Conservation (phyloP, 2,113 vertebrate species). For the Aphelocoma coerulescens region DNA sequence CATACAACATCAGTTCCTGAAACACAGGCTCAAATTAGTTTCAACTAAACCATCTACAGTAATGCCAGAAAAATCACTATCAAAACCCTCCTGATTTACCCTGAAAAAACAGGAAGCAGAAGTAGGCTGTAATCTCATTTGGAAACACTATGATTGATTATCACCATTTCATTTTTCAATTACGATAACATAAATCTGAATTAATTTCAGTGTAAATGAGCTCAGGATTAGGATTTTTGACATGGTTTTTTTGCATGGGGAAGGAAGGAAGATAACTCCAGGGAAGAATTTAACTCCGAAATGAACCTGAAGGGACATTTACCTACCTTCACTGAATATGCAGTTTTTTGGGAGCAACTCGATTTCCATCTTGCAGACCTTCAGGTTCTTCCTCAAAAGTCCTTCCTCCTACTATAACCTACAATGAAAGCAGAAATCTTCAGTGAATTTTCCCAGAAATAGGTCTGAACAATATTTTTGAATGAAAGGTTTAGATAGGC, state of each 20-base stretch:
- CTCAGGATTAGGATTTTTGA: neutral
- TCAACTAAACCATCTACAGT: neutral
- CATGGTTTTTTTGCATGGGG: neutral
- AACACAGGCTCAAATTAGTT: neutral
- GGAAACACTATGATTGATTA: neutral
- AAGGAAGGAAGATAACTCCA: neutral
- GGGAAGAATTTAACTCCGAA: neutral
- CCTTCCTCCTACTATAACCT: neutral
- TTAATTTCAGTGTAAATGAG: neutral
- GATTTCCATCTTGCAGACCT: neutral
- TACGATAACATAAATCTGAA: neutral
- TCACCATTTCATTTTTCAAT: neutral
- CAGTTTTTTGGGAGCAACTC: neutral
- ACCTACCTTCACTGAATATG: neutral
- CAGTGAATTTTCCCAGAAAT: neutral
- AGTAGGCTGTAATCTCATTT: neutral
- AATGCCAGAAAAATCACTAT: neutral
- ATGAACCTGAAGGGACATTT: neutral
- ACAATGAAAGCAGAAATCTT: neutral
- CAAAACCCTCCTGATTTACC: neutral
- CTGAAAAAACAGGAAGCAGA: neutral
- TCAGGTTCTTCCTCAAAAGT: neutral
- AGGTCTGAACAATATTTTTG: neutral
- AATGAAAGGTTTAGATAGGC: neutral
- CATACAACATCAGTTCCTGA: neutral